Evolutionary conservation across 2,888 invertebrate genomes (phyloP), one percentile per base, ranked within the genome.

Genomic region (Podotricha telesiphe): DNA sequence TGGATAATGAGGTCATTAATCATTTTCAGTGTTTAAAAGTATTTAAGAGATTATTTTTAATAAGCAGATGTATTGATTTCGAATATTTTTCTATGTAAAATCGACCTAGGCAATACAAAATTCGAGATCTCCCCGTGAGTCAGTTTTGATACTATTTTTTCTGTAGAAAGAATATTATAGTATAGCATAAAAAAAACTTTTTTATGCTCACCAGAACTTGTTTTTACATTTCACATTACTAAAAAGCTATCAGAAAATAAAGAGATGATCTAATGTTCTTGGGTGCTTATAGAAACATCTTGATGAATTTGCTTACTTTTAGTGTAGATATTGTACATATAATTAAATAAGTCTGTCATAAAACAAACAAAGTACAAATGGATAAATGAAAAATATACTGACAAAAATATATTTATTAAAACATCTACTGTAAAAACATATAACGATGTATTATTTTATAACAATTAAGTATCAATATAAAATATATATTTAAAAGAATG

Each of bases 281-380:
- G 42, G 42, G 4, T 42, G 5, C 1, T 37, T 10, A 8, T 37
- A 10, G 42, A 22, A 22, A 13, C 42, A 42, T 28, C 22, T 15
- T 19, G n/a, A 1, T 55, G 17, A 13, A 15, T 53, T 28, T 56
- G 6, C 40, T 11, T 40, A 28, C 40, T 67, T 19, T 34, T 63
- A 56, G 17, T 61, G 62, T 58, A 51, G 67, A 58, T 58, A 68
- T 47, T 63, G 47, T 63, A 68, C 55, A 63, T 62, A 68, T 40
- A 34, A n/a, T 19, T 17, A n/a, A 62, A 7, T 47, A 47, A 47
- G 37, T 15, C 11, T 37, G 2, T 34, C 40, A 42, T 45, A 47
- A 17, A 28, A 28, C 15, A n/a, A n/a, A 7, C 53, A 11, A 55
- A 55, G 45, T 59, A 45, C 59, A 45, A 59, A 59, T 45, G 0